Conservation (phyloP, 2,888 invertebrate genomes). For the Pachliopta kotzebuea region DNA sequence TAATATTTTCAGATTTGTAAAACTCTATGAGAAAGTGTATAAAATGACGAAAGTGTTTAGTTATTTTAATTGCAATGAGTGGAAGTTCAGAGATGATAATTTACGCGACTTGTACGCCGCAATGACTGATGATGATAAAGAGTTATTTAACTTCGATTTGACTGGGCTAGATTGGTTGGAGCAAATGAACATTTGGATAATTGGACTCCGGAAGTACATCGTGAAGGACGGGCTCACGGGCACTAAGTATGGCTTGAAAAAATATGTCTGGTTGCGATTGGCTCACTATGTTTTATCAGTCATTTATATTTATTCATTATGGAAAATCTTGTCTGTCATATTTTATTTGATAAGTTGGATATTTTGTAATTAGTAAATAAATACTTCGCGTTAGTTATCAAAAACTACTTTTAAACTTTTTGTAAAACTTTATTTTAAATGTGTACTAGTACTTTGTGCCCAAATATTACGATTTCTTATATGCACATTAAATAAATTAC, state of each 20-base stretch:
- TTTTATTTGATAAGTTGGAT: neutral
- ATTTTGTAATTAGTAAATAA: neutral
- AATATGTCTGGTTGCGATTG: constrained; percentile 34
- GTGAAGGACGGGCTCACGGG: constrained; percentile 40
- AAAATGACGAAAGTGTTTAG: constrained; percentile 35
- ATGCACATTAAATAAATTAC: too few species aligned
- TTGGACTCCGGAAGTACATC: constrained; percentile 42
- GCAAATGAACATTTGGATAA: constrained; percentile 34
- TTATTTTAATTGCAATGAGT: constrained; percentile 38
- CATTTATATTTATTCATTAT: constrained; percentile 30
- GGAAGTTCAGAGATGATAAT: constrained; percentile 41
- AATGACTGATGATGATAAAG: constrained; percentile 36
- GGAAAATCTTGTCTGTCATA: constrained; percentile 14
- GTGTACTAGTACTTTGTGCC: too few species aligned
- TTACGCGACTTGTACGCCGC: constrained; percentile 31
- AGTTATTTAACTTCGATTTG: constrained; percentile 43
- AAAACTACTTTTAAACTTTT: too few species aligned
- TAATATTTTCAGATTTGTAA: constrained; percentile 36
- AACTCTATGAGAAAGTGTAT: constrained; percentile 38
- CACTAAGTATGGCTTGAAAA: constrained; percentile 31
- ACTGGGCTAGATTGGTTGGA: constrained; percentile 35
- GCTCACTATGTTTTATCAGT: constrained; percentile 22
- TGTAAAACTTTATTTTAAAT: too few species aligned
- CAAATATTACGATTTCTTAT: too few species aligned
- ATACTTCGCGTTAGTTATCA: too few species aligned